Evolutionary conservation across 1,140 invertebrate species (phyloP).

Genomic region (Hydropsyche tenuis): DNA sequence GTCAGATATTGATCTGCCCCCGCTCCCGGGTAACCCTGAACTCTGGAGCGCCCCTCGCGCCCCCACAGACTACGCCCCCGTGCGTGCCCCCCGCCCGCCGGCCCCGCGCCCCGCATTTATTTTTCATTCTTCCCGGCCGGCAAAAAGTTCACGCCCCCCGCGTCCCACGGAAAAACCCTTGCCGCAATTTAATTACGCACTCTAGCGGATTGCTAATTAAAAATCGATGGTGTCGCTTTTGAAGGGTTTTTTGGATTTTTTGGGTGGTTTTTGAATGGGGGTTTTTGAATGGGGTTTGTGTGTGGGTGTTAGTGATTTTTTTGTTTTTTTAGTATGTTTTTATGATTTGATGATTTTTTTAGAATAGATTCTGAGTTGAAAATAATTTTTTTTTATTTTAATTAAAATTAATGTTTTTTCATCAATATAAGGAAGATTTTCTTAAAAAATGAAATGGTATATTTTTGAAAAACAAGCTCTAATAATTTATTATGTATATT

Average conservation of each 20-base stretch:
- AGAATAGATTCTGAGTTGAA: too few species aligned
- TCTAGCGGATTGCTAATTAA: constrained; percentile 30
- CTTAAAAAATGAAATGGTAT: too few species aligned
- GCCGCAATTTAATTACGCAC: constrained; percentile 34
- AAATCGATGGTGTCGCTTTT: constrained; percentile 10
- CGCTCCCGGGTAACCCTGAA: constrained; percentile 46
- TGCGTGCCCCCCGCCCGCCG: neutral
- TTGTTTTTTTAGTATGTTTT: too few species aligned
- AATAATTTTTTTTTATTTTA: too few species aligned
- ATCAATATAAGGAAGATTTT: too few species aligned
- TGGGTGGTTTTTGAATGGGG: too few species aligned
- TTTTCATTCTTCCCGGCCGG: constrained; percentile 35
- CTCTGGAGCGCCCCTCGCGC: constrained; percentile 34
- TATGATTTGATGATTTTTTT: too few species aligned
- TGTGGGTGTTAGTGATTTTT: too few species aligned
- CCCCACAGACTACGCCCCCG: neutral
- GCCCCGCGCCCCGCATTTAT: constrained; percentile 29
- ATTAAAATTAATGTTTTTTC: too few species aligned
- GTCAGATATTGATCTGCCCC: constrained; percentile 50
- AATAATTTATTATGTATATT: too few species aligned
- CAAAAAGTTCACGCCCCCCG: constrained; percentile 37
- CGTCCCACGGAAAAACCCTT: constrained; percentile 23
- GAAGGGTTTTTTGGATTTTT: neutral
- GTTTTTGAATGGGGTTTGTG: too few species aligned
- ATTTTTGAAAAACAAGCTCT: too few species aligned